A percentile compares a stretch with the other conserved stretches of the same genome.
Evolutionary conservation across 2,888 invertebrate genomes (phyloP).

Genomic region (Bellardia bayeri): DNA sequence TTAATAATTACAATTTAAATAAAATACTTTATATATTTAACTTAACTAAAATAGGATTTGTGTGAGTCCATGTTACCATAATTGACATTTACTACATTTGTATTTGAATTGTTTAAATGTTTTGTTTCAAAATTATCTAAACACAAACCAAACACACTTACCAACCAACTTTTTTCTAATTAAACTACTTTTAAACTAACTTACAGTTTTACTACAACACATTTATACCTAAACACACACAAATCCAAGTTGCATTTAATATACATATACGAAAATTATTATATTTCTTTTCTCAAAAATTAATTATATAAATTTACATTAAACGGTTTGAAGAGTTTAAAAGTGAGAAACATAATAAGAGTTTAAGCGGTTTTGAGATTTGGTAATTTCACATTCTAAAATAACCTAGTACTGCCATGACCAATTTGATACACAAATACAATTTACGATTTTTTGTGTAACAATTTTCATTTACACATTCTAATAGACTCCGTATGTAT

Average conservation of each 20-base stretch:
- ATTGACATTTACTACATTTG: constrained; percentile 56
- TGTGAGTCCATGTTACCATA: constrained; percentile 64
- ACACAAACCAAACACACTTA: constrained; percentile 13
- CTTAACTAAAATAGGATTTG: constrained; percentile 72
- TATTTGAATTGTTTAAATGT: constrained; percentile 17
- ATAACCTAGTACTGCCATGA: no score
- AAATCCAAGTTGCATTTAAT: constrained; percentile 68
- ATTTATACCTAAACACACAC: constrained; percentile 58
- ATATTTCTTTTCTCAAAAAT: not conserved
- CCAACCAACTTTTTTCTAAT: not conserved
- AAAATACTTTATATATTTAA: not conserved
- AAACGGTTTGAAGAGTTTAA: no score
- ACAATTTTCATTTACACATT: no score
- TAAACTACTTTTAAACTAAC: not conserved
- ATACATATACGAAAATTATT: not conserved
- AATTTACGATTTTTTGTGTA: no score
- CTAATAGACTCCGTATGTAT: no score
- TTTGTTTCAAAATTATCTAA: constrained; percentile 46
- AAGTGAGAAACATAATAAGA: no score
- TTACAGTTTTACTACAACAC: constrained; percentile 12
- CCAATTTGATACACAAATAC: no score
- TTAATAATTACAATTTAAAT: not conserved
- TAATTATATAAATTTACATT: not conserved
- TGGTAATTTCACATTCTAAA: no score
- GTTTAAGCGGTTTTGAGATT: no score